Evolutionary conservation across 2,888 invertebrate genomes (phyloP).

Genomic region (Callyntrura sp.): DNA sequence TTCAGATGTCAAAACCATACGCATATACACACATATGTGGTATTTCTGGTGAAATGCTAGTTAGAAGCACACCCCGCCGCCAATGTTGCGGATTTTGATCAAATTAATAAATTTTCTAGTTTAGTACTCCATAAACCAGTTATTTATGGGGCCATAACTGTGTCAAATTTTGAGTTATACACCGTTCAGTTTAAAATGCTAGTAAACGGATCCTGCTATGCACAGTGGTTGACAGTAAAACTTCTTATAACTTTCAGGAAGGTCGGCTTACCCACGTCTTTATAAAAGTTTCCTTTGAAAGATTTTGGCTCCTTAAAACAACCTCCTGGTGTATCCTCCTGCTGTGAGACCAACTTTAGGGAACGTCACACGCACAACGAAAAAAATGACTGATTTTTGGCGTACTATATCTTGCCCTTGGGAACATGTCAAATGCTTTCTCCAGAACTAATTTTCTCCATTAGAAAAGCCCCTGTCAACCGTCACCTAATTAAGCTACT

Average conservation of each 20-base stretch:
- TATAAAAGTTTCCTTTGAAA: no score
- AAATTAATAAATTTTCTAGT: slow-evolving; percentile 79
- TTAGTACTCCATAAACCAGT: slow-evolving; percentile 80
- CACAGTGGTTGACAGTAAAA: background rate
- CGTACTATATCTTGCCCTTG: no score
- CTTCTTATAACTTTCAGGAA: background rate
- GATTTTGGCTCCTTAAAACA: background rate
- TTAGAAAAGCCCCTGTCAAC: slow-evolving; percentile 26
- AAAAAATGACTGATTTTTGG: background rate
- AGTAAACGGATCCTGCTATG: no score
- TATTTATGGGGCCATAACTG: slow-evolving; percentile 79
- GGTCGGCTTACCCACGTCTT: background rate
- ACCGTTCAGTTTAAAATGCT: no score
- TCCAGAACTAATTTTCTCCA: background rate
- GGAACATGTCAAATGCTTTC: no score
- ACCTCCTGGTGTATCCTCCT: background rate
- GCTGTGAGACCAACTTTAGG: background rate
- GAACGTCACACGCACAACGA: no score
- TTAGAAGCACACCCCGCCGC: background rate
- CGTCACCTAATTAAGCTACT: background rate
- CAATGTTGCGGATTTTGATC: slow-evolving; percentile 30
- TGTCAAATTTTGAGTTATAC: slow-evolving; percentile 67
- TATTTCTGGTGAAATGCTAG: background rate
- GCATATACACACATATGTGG: background rate
- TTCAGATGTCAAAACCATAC: background rate